Evolutionary conservation across 2,113 vertebrate species (phyloP), one percentile per base, ranked within the genome.

Genomic region (Pteropus alecto): DNA sequence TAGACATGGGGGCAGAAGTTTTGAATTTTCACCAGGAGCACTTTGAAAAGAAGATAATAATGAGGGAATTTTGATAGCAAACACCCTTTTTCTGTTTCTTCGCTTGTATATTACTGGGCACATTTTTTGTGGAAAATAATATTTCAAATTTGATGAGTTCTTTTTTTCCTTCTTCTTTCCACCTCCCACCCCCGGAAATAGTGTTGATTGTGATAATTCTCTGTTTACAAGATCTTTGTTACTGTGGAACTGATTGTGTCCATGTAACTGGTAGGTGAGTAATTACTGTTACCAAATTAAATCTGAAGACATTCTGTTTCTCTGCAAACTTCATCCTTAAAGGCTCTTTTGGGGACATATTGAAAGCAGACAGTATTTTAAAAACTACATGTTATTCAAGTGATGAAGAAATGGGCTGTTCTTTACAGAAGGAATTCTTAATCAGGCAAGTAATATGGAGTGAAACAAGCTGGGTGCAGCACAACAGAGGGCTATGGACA

Each of bases 261-360:
- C 9, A 56, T 18, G 22, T 41, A 83, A 97, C 33, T 89, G 77
- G 54, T 90, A 73, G 35, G 58, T 94, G 56, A 86, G 78, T 97
- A 93, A 96, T 94, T 96, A 89, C 67, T 67, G 70, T 91, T 77
- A 95, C 22, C 68, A 87, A 82, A 73, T 54, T 41, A 87, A 93
- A 91, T 86, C 79, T 60, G 38, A 82, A 77, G 22, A 70, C 73
- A 54, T 87, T 83, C 54, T 82, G 33, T 89, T 91, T 93, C 38
- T 93, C 63, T 78, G 71, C 67, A 95, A 92, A 33, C 41, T 85
- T 76, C 19, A 65, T 7, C 30, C 61, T 70, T 54, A 82, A 82
- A 78, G 13, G 12, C 10, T 67, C 22, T 83, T 74, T 43, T 35
- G 67, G 30, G 67, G 24, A 78, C 87, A 95, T 86, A 79, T 10